Conservation (phyloP, 2,797 vertebrate species). For the Sebastes iracundus region DNA sequence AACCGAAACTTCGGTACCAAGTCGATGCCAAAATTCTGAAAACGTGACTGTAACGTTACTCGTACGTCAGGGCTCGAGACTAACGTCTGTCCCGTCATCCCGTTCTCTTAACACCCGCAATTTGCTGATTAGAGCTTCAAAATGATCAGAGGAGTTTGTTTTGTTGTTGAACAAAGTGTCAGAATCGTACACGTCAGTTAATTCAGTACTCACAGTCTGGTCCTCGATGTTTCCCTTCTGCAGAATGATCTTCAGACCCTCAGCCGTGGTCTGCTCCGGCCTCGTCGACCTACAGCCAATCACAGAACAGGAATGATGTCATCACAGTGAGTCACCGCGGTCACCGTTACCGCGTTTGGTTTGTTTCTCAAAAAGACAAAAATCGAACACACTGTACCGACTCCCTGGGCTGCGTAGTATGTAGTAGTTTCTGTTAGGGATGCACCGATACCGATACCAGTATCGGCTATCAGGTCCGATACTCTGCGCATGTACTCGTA, state of each 20-base stretch:
- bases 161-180: not conserved
- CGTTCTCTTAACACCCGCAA: too few species aligned
- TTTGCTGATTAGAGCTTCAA: not conserved
- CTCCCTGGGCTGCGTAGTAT: not conserved
- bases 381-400: not conserved
- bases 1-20: too few species aligned
- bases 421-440: not conserved
- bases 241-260: slow-evolving; percentile 80
- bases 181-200: too few species aligned
- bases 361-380: not conserved
- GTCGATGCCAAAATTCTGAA: too few species aligned
- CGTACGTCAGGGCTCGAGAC: too few species aligned
- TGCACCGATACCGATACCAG: too few species aligned
- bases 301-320: not conserved
- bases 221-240: slow-evolving; percentile 79
- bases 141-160: not conserved
- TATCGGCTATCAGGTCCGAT: too few species aligned
- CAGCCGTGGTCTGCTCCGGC: slow-evolving; percentile 60
- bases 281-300: slow-evolving; percentile 20
- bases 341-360: not conserved
- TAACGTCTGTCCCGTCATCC: too few species aligned
- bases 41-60: too few species aligned
- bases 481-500: rapidly evolving
- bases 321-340: not conserved
- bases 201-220: slow-evolving; percentile 80